Evolutionary conservation across 1,140 invertebrate species (phyloP), one percentile per base, ranked within the genome.

Genomic region (Alviniconcha marisindica): DNA sequence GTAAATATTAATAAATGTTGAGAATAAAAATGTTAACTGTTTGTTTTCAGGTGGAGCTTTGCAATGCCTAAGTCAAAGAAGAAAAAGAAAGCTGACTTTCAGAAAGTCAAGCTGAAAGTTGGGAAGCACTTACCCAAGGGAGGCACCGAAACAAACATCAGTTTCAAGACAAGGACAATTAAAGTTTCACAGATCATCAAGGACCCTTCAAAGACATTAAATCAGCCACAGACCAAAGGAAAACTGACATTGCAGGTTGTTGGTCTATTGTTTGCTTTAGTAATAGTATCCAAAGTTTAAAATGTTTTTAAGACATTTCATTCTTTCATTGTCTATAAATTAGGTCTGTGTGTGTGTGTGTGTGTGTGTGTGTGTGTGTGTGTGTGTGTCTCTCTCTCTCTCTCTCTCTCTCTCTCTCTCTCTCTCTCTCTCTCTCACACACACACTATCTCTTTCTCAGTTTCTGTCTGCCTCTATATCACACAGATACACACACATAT

Each of bases 101-200:
- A 82, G 48, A 73, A 74, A 33, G 56, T 81, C 12, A 78, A 78
- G n/a, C 56, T 78, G 56, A 78, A 78, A 38, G 77, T 78, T 12
- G 77, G 77, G 3, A 71, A 71, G 48, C 69, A 0, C 31, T 36
- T 71, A 18, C 69, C 69, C 3, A 71, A 44, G 36, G 51, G 51
- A 40, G 77, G 31, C 51, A 78, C 15, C 24, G 77, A 78, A 60
- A 78, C 77, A 1, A 56, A 38, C 36, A 18, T 78, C 51, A 60
- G 48, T 7, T 78, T 78, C 51, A 78, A 78, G 40, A 38, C 51
- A 14, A 33, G 77, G 21, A 78, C 77, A 3, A 56, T 82, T 15
- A 69, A 44, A 14, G 44, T 74, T 14, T 12, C 69, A 15, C 69
- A 56, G 31, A 42, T 33, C 5, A n/a, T 82, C 12, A 76, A 54